These are phyloP conservation scores for Limulus polyphemus DNA, from an alignment of 2,888 invertebrate genomes.

Conservation along the genomic window DNA sequence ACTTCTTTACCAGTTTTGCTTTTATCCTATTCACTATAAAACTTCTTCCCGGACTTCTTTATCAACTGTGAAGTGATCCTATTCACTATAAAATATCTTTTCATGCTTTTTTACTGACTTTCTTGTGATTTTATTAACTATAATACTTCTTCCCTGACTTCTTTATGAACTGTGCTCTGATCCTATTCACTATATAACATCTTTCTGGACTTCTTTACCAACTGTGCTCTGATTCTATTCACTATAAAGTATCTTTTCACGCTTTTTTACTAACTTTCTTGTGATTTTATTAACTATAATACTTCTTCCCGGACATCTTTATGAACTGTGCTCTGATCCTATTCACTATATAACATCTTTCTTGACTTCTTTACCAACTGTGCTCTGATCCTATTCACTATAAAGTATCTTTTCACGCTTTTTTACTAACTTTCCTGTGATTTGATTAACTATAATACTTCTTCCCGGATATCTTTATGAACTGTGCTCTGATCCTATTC, in stretches of 20 bases:
- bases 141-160: no score
- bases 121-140: no score
- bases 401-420: not conserved
- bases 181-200: no score
- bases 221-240: constrained; percentile 27
- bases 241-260: not conserved
- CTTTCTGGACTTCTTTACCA: not conserved
- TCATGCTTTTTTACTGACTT: not conserved
- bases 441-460: no score
- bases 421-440: not conserved
- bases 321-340: not conserved
- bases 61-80: constrained; percentile 28
- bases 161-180: no score
- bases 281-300: no score
- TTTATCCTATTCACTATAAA: no score
- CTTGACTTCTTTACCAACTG: constrained; percentile 20
- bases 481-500: not conserved
- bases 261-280: not conserved
- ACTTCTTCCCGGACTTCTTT: not conserved
- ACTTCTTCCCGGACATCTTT: no score
- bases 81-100: not conserved
- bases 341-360: not conserved
- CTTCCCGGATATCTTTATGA: not conserved
- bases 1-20: no score
- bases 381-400: constrained; percentile 21